A percentile compares a stretch with the other conserved stretches of the same genome.
These are phyloP conservation scores for Mycetomoellerius zeteki DNA, from an alignment of 1,140 invertebrate species.

Conservation along the genomic window DNA sequence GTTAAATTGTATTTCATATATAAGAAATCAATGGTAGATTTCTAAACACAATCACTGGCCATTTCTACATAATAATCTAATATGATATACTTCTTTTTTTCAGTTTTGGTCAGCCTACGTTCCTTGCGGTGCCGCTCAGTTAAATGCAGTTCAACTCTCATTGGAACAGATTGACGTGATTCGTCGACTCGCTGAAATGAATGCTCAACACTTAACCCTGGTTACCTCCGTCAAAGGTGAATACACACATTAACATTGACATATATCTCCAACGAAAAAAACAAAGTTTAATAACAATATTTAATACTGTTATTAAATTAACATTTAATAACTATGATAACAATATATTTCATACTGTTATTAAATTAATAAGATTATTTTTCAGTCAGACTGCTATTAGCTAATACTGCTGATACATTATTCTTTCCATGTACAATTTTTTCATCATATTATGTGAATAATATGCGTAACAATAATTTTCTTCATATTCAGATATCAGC, in stretches of 20 bases:
- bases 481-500: background rate
- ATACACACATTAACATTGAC: slow-evolving; percentile 27
- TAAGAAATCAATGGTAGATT: background rate
- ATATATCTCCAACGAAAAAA: no score
- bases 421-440: background rate
- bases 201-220: slow-evolving; percentile 89
- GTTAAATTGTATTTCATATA: background rate
- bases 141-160: slow-evolving; percentile 93
- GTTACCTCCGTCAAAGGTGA: slow-evolving; percentile 89
- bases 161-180: slow-evolving; percentile 95
- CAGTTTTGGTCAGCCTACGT: slow-evolving; percentile 97
- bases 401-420: background rate
- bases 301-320: background rate
- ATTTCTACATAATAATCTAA: background rate
- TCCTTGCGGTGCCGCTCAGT: slow-evolving; percentile 93
- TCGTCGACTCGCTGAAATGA: slow-evolving; percentile 91
- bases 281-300: background rate
- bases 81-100: slow-evolving; percentile 53
- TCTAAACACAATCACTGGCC: background rate
- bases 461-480: background rate
- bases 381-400: background rate
- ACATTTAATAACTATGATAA: no score
- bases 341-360: no score
- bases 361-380: background rate
- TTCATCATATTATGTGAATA: background rate